phyloP scores from a whole-genome alignment of 2,113 vertebrate species.

The Calypte anna region DNA sequence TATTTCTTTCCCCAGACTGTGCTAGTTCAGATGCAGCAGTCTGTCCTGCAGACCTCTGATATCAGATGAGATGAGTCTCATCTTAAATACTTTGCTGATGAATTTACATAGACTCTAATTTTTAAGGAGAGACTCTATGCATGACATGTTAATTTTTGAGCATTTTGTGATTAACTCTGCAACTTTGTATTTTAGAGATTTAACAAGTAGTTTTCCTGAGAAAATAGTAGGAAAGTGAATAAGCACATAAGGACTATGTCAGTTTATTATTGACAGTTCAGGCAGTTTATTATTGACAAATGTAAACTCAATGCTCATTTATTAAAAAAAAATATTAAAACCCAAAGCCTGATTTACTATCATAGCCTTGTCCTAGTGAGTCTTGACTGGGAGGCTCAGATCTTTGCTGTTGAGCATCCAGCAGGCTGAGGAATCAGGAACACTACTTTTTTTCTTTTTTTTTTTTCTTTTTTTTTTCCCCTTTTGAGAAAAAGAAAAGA shows the following conservation, averaged over 20 bases:
- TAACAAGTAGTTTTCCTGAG: neutral
- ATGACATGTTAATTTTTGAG: rapidly evolving
- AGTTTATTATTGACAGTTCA: neutral
- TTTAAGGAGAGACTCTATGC: neutral
- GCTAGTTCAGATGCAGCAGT: neutral
- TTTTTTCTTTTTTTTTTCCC: neutral
- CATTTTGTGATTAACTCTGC: neutral
- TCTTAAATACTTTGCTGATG: neutral
- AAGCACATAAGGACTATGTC: neutral
- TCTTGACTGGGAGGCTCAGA: neutral
- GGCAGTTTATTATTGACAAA: neutral
- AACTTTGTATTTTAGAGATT: neutral
- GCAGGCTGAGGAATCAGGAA: neutral
- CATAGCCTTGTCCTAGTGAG: neutral
- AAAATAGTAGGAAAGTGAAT: neutral
- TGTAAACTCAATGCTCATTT: neutral
- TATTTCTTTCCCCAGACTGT: neutral
- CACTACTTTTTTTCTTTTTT: neutral
- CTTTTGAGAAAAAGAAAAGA: too few species aligned
- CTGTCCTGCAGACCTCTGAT: neutral
- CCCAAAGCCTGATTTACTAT: neutral
- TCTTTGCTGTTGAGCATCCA: neutral
- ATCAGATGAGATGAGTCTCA: neutral
- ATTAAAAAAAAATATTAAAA: neutral
- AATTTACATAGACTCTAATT: rapidly evolving